Conservation (phyloP, 2,888 invertebrate species). For the Thalpophila matura region DNA sequence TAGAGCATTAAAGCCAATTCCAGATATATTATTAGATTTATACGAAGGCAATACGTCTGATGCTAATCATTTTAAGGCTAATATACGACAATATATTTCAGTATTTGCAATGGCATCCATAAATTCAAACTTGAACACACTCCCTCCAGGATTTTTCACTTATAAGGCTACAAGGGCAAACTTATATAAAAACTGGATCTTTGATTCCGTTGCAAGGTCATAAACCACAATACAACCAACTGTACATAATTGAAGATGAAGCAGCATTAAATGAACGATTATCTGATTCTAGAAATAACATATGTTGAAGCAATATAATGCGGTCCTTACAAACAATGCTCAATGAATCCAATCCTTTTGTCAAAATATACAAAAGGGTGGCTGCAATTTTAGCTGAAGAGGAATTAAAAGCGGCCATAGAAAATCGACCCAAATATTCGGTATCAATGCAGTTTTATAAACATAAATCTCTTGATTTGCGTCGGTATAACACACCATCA, state of each 20-base stretch:
- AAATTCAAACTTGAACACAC: constrained; percentile 39
- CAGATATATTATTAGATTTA: constrained; percentile 1
- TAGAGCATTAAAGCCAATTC: constrained; percentile 4
- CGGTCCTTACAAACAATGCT: constrained; percentile 44
- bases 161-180: too few species aligned
- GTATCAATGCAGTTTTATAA: constrained; percentile 49
- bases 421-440: constrained; percentile 40
- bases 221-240: constrained; percentile 53
- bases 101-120: constrained; percentile 1
- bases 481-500: too few species aligned
- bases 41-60: constrained; percentile 14
- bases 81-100: constrained; percentile 8
- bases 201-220: constrained; percentile 50
- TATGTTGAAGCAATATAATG: constrained; percentile 13
- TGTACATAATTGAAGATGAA: constrained; percentile 51
- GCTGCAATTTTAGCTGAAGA: constrained; percentile 50
- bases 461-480: constrained; percentile 5
- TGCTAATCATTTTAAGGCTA: constrained; percentile 42
- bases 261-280: constrained; percentile 8
- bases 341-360: constrained; percentile 42
- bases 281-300: too few species aligned
- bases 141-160: constrained; percentile 39
- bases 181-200: constrained; percentile 51
- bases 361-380: constrained; percentile 43
- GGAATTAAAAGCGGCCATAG: constrained; percentile 24